Percentiles rank a stretch among this genome's conserved stretches.
Conservation (phyloP, 2,797 vertebrate species). For the Gymnocypris eckloni region DNA sequence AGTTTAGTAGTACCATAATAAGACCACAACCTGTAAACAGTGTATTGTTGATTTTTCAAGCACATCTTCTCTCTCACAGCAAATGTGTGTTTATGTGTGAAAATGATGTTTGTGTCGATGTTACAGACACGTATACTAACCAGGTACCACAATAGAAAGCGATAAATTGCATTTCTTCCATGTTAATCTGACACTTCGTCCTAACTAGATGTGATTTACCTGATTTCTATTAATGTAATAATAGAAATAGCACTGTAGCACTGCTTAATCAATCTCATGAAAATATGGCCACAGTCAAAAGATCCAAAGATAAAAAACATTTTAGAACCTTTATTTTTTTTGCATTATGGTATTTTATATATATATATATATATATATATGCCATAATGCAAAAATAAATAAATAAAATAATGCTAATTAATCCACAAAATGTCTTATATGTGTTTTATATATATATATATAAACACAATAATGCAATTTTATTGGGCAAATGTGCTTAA, state of each 20-base stretch:
- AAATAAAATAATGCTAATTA: too few species aligned
- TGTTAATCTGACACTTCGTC: too few species aligned
- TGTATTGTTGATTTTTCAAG: constrained; percentile 55
- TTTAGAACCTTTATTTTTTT: background rate
- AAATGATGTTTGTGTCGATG: constrained; percentile 58
- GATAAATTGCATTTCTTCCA: background rate
- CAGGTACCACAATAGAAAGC: background rate
- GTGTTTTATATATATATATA: too few species aligned
- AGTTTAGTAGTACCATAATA: constrained; percentile 55
- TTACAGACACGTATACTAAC: constrained; percentile 15
- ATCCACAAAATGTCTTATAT: too few species aligned
- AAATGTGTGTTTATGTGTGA: constrained; percentile 48
- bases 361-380: too few species aligned
- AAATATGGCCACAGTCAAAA: background rate
- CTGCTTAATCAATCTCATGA: background rate
- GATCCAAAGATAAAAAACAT: background rate
- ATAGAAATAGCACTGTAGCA: background rate
- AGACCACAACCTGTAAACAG: constrained; percentile 59
- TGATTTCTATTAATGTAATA: background rate
- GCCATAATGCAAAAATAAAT: too few species aligned
- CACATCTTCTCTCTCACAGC: constrained; percentile 54
- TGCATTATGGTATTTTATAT: background rate
- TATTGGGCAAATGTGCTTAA: too few species aligned
- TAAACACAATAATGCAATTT: too few species aligned
- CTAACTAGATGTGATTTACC: background rate